Percentiles rank a stretch among this genome's conserved stretches.
Conservation (phyloP, 2,888 invertebrate genomes). For the Leucophenga montana region DNA sequence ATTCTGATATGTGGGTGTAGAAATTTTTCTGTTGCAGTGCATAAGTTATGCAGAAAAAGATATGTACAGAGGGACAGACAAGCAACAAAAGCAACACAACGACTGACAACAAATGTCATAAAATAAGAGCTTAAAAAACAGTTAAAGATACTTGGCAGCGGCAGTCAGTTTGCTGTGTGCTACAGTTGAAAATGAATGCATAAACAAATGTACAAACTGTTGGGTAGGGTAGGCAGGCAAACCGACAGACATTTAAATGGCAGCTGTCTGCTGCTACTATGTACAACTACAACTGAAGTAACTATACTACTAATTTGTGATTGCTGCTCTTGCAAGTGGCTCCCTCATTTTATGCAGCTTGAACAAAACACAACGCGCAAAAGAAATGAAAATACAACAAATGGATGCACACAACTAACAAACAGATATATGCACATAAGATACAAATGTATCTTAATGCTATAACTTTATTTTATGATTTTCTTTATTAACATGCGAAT, state of each 20-base stretch:
- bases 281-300: not conserved
- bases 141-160: no score
- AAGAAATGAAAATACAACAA: slow-evolving; percentile 8
- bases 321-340: slow-evolving; percentile 5
- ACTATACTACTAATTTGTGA: not conserved
- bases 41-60: no score
- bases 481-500: slow-evolving; percentile 55
- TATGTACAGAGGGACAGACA: no score
- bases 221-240: not conserved
- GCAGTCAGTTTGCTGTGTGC: not conserved
- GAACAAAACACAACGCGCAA: no score
- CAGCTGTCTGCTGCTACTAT: not conserved
- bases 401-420: not conserved
- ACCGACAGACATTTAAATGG: not conserved
- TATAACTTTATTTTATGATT: slow-evolving; percentile 41
- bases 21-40: no score
- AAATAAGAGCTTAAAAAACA: slow-evolving; percentile 2
- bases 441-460: not conserved
- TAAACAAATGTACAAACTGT: not conserved
- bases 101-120: slow-evolving; percentile 5
- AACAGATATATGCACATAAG: not conserved
- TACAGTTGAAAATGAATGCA: not conserved
- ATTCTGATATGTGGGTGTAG: no score
- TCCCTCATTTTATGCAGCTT: not conserved
- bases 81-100: not conserved